Base-by-base conservation (phyloP, 2,888 invertebrate species). In the Entomobrya multifasciata region DNA sequence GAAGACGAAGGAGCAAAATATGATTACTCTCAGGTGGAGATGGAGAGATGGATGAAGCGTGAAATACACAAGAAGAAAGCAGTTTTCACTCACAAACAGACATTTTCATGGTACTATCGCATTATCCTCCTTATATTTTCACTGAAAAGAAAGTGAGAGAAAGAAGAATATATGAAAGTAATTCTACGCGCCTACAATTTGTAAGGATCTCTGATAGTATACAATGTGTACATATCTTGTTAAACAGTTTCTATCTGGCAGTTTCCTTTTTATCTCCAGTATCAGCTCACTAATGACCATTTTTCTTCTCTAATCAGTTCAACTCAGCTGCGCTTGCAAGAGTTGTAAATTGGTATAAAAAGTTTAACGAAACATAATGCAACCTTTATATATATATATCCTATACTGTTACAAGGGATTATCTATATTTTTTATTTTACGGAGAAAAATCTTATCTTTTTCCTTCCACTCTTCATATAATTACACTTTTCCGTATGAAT, bases 221-320 rank as follows among this genome's bases (percentile, higher is more conserved):
- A 41, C 36, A 30, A 36, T 36, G 17, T 5, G 17, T 17, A 36
- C 17, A 36, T 27, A 60, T 27, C 60, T 27, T 15, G 17, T n/a
- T n/a, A n/a, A 62, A 62, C 27, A 27, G 11, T 36, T 17, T 20
- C 44, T 67, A 36, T 2, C 67, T 17, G 44, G 22, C 8, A 44
- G 20, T 72, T 27, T 67, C 67, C 55, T 41, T 86, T 80, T 87
- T 87, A 87, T 90, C 87, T 90, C 86, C 88, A 76, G 84, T 89
- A 89, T 88, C 87, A 87, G 78, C 79, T 60, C 88, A 86, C 89
- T 89, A 89, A 90, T 90, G 90, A 90, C 88, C 88, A 78, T 86
- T 88, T 83, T 84, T 84, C 80, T 87, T 72, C 81, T 81, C 60
- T 81, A 81, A 81, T 81, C 81, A 81, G 81, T 60, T 72, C 72